A percentile compares a stretch with the other conserved stretches of the same genome.
phyloP scores from a whole-genome alignment of 2,797 vertebrate species.

The Molothrus aeneus region DNA sequence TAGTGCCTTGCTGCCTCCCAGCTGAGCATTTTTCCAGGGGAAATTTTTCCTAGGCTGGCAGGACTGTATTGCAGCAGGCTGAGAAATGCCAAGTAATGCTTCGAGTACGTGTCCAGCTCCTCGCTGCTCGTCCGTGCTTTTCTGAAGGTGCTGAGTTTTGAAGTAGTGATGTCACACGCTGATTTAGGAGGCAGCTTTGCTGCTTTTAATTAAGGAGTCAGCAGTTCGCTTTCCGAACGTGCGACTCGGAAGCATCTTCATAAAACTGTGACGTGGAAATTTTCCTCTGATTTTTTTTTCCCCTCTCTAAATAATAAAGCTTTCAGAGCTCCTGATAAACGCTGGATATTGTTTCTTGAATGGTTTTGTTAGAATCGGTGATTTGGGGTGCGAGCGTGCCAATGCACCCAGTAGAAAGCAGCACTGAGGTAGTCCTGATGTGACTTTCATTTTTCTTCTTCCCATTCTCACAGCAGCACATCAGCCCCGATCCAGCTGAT shows the following conservation, averaged over 20 bases:
- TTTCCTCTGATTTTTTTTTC: neutral
- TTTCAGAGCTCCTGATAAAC: slow-evolving; percentile 27
- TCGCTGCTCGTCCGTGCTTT: neutral
- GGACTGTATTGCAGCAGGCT: neutral
- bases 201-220: slow-evolving; percentile 54
- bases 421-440: neutral
- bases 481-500: neutral
- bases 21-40: neutral
- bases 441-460: neutral
- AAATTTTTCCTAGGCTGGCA: neutral
- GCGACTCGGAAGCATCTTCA: slow-evolving; percentile 23
- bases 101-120: neutral
- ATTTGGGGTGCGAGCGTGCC: neutral
- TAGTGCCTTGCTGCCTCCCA: neutral
- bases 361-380: slow-evolving; percentile 2
- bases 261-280: slow-evolving; percentile 34
- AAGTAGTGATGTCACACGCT: neutral
- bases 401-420: neutral
- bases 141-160: neutral
- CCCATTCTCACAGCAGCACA: neutral
- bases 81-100: neutral
- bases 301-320: slow-evolving; percentile 14
- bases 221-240: neutral
- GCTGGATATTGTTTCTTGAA: neutral
- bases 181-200: slow-evolving; percentile 23